These are phyloP conservation scores for Adineta ricciae DNA, from an alignment of 2,888 invertebrate genomes.

Conservation along the genomic window DNA sequence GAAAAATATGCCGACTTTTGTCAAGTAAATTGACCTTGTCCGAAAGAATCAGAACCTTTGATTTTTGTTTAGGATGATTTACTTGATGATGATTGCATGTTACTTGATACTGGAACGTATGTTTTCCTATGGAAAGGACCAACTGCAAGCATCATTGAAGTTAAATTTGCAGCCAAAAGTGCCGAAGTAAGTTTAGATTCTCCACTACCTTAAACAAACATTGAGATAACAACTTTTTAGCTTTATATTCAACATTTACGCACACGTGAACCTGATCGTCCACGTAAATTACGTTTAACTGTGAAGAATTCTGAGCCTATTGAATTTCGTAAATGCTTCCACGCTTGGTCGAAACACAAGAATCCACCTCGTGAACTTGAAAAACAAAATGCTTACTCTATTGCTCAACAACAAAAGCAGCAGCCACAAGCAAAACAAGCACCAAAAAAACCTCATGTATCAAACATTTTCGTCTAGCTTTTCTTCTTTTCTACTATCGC, in stretches of 20 bases:
- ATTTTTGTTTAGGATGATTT: constrained; percentile 69
- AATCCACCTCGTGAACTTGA: constrained; percentile 28
- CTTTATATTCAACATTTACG: constrained; percentile 95
- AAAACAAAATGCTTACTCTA: constrained; percentile 19
- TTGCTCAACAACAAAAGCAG: neutral
- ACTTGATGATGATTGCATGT: constrained; percentile 98
- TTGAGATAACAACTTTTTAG: constrained; percentile 51
- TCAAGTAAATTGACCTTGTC: constrained; percentile 58
- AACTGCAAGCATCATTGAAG: constrained; percentile 92
- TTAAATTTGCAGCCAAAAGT: constrained; percentile 93
- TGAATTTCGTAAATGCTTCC: constrained; percentile 92
- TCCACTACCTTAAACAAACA: constrained; percentile 37
- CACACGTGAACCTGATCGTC: constrained; percentile 79
- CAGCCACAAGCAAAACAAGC: neutral
- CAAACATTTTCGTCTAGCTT: neutral
- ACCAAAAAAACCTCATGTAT: neutral
- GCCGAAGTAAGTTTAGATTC: constrained; percentile 65
- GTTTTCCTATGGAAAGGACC: constrained; percentile 95
- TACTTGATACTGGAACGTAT: constrained; percentile 91
- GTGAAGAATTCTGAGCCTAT: constrained; percentile 89
- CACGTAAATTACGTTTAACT: constrained; percentile 80
- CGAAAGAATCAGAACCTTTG: constrained; percentile 35
- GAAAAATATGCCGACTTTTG: constrained; percentile 97
- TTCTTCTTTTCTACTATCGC: neutral
- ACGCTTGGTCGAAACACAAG: constrained; percentile 65